Evolutionary conservation across 2,797 vertebrate genomes (phyloP).

Genomic region (Sebastiscus tertius): DNA sequence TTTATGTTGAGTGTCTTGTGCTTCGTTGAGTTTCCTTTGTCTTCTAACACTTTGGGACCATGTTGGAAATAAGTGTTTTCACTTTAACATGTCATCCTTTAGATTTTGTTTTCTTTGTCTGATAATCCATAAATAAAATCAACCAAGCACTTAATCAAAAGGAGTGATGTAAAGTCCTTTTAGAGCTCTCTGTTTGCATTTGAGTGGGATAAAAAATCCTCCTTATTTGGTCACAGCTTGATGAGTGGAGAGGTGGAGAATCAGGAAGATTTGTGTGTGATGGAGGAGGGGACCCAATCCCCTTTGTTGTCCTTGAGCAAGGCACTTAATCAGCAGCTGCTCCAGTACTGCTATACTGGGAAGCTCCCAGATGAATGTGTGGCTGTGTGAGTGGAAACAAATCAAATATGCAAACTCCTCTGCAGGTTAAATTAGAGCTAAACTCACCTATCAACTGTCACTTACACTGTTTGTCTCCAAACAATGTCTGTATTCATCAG

Average conservation of each 20-base stretch:
- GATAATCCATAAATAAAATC: no score
- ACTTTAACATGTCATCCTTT: no score
- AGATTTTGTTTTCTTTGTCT: no score
- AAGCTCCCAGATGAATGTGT: not conserved
- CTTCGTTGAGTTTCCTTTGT: no score
- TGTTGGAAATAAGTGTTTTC: no score
- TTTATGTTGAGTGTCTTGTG: no score
- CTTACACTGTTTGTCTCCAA: slow-evolving; percentile 5
- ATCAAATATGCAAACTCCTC: not conserved
- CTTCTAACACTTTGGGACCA: no score
- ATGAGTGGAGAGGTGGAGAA: slow-evolving; percentile 17
- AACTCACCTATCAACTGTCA: slow-evolving; percentile 5
- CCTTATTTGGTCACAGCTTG: not conserved
- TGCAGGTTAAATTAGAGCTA: not conserved
- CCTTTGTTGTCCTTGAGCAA: slow-evolving; percentile 52
- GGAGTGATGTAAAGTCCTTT: not conserved
- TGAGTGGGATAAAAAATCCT: not conserved
- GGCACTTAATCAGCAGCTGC: slow-evolving; percentile 56
- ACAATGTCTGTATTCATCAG: slow-evolving; percentile 15
- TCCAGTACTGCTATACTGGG: not conserved
- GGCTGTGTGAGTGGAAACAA: not conserved
- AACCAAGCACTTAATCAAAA: not conserved
- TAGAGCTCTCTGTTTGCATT: not conserved
- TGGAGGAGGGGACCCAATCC: slow-evolving; percentile 13
- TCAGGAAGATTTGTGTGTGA: not conserved